These are phyloP conservation scores for Orthosia gothica DNA, from an alignment of 2,888 invertebrate genomes.

Conservation along the genomic window DNA sequence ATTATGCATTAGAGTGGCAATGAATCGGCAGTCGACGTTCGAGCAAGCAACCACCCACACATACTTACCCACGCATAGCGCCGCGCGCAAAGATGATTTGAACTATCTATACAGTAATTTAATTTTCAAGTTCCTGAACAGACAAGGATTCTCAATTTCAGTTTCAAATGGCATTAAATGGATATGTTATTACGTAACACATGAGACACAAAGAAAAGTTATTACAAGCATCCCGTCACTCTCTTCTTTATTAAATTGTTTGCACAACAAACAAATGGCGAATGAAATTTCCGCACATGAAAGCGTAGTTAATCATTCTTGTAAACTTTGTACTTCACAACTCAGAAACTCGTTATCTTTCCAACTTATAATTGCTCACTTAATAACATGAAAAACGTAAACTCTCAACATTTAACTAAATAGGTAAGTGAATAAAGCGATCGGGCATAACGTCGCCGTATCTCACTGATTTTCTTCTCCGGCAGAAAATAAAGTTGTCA, in stretches of 20 bases:
- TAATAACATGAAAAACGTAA: slow-evolving; percentile 61
- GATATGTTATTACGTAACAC: neutral
- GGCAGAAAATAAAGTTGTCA: slow-evolving; percentile 75
- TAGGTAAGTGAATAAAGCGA: slow-evolving; percentile 52
- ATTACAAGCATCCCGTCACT: slow-evolving; percentile 38
- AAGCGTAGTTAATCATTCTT: slow-evolving; percentile 46
- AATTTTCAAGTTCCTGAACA: neutral
- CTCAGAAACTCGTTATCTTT: slow-evolving; percentile 41
- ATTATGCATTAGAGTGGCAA: too few relatives aligned
- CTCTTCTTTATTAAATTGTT: slow-evolving; percentile 53
- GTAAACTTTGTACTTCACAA: slow-evolving; percentile 47
- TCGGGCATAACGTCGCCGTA: slow-evolving; percentile 52
- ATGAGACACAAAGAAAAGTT: slow-evolving; percentile 44
- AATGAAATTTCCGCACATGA: slow-evolving; percentile 52
- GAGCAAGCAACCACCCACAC: too few relatives aligned
- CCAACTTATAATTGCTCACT: slow-evolving; percentile 20
- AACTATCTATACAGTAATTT: too few relatives aligned
- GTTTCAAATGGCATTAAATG: slow-evolving; percentile 18
- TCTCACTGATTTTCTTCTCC: slow-evolving; percentile 70
- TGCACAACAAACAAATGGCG: slow-evolving; percentile 53
- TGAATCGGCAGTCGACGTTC: too few relatives aligned
- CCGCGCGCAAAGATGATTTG: too few relatives aligned
- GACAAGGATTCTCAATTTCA: too few relatives aligned
- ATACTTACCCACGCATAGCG: too few relatives aligned
- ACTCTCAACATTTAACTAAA: slow-evolving; percentile 51